Evolutionary conservation across 2,113 vertebrate species (phyloP).

Genomic region (Ranitomeya imitator): DNA sequence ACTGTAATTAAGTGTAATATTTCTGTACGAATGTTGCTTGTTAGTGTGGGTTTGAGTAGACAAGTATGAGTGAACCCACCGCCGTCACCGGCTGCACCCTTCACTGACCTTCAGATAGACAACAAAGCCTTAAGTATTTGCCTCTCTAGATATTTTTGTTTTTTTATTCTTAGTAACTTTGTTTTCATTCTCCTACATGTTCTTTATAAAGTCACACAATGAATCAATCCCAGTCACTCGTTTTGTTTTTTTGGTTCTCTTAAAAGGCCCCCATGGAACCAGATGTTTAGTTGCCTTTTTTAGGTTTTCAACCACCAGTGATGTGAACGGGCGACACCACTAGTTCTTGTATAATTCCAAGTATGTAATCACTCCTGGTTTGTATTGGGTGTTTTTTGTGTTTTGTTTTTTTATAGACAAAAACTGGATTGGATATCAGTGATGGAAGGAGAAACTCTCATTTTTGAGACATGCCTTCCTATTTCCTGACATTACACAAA

Average conservation of each 20-base stretch:
- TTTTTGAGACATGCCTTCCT: too few relatives aligned
- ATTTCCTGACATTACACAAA: too few relatives aligned
- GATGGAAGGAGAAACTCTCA: too few relatives aligned
- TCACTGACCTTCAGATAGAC: conserved; percentile 75
- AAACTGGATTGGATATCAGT: too few relatives aligned
- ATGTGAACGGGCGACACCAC: background rate
- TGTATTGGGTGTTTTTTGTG: too few relatives aligned
- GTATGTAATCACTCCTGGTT: too few relatives aligned
- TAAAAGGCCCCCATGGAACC: background rate
- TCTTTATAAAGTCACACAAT: conserved; percentile 8
- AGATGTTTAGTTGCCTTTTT: background rate
- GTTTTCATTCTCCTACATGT: conserved; percentile 62
- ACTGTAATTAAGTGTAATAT: conserved; percentile 93
- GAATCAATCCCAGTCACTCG: conserved; percentile 14
- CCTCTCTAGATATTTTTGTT: conserved; percentile 82
- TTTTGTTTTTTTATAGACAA: too few relatives aligned
- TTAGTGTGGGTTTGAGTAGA: conserved; percentile 78
- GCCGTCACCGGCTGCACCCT: conserved; percentile 79
- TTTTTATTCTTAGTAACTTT: conserved; percentile 62
- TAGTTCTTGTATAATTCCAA: background rate
- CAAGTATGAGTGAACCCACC: conserved; percentile 79
- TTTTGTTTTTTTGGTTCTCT: background rate
- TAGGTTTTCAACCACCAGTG: background rate
- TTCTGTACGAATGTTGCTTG: conserved; percentile 85
- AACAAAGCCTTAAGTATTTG: conserved; percentile 93